A percentile compares a stretch with the other conserved stretches of the same genome.
Conservation (phyloP, 2,113 vertebrate genomes). For the Myodes glareolus region DNA sequence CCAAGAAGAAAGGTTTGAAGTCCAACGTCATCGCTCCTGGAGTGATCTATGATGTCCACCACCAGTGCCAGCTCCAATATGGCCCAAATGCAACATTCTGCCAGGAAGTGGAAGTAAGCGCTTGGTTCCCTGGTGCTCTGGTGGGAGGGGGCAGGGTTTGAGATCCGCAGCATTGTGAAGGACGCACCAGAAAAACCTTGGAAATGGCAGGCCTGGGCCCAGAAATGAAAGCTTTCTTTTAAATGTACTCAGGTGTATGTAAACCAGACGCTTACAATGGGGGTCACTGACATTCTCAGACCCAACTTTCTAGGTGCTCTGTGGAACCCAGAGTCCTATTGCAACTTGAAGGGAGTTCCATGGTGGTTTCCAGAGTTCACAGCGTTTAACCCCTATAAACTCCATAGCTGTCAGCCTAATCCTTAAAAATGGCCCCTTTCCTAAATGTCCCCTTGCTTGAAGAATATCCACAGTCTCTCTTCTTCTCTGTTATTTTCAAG, state of each 20-base stretch:
- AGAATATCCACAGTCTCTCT: background rate
- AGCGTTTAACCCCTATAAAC: background rate
- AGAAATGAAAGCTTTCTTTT: background rate
- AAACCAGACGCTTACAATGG: background rate
- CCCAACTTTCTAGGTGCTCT: background rate
- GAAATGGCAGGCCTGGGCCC: background rate
- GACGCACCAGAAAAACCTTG: background rate
- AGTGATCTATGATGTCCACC: slow-evolving; percentile 95
- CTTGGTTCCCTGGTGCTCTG: background rate
- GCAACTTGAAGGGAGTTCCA: background rate
- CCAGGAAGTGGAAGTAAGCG: slow-evolving; percentile 94
- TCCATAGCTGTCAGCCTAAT: background rate
- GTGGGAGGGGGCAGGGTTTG: background rate
- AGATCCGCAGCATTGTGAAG: background rate
- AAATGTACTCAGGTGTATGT: background rate
- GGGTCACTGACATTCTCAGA: background rate
- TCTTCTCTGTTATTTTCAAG: background rate
- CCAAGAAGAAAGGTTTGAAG: slow-evolving; percentile 93
- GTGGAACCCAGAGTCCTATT: background rate
- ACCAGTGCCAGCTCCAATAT: slow-evolving; percentile 98
- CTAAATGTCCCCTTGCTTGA: background rate
- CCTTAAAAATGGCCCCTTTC: background rate
- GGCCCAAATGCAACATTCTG: slow-evolving; percentile 96
- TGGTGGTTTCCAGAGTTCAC: background rate
- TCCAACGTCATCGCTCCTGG: slow-evolving; percentile 93